Conservation (phyloP, 2,797 vertebrate genomes). For the Cyprinodon diabolis region DNA sequence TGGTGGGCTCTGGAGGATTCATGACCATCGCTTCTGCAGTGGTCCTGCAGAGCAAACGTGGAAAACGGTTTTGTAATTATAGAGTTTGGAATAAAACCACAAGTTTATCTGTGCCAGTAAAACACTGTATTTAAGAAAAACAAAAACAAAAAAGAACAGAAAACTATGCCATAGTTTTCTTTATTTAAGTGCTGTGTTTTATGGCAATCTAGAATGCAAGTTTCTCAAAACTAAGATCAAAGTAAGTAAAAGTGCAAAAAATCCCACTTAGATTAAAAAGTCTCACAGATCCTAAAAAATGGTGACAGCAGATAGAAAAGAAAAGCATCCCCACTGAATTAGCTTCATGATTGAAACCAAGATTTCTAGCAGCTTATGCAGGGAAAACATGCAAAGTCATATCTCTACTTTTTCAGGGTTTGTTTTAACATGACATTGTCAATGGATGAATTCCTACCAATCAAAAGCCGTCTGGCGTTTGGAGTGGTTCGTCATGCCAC, state of each 20-base stretch:
- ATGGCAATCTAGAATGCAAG: background rate
- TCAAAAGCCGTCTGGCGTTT: conserved; percentile 96
- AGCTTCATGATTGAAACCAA: background rate
- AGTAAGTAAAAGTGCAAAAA: background rate
- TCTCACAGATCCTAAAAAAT: background rate
- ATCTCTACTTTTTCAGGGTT: background rate
- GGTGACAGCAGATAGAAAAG: background rate
- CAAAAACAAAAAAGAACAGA: background rate
- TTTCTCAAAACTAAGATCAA: background rate
- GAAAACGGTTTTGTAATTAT: conserved; percentile 21
- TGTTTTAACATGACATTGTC: background rate
- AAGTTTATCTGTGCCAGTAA: background rate
- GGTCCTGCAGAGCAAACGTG: conserved; percentile 80
- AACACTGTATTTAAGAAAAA: background rate
- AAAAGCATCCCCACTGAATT: background rate
- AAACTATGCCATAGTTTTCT: background rate
- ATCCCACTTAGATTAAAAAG: background rate
- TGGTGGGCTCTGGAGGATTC: conserved; percentile 92
- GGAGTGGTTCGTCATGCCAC: conserved; percentile 88
- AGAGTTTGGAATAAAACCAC: conserved; percentile 9
- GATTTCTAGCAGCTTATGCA: background rate
- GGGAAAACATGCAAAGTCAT: background rate
- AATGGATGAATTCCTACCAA: conserved; percentile 83
- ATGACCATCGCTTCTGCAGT: conserved; percentile 90
- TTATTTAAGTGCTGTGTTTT: background rate